phyloP scores from a whole-genome alignment of 2,113 vertebrate species.

The Mellivora capensis region DNA sequence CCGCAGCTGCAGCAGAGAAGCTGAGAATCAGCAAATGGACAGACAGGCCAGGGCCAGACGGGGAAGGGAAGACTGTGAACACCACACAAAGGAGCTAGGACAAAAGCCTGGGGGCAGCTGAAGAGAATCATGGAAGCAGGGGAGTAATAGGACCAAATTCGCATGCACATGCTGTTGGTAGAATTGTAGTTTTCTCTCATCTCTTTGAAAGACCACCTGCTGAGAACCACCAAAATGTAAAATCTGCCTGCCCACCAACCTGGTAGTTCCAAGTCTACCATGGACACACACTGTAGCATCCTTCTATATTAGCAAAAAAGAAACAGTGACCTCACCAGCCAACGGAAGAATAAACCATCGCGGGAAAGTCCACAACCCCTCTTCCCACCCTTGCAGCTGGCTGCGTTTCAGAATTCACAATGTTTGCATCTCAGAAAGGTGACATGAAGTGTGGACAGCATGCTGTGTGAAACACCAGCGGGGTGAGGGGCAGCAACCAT shows the following conservation, averaged over 20 bases:
- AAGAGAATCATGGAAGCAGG: neutral
- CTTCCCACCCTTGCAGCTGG: neutral
- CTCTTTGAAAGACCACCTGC: neutral
- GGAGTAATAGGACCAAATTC: neutral
- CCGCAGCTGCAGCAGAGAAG: neutral
- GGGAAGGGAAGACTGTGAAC: neutral
- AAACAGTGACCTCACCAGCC: neutral
- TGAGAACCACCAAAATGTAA: neutral
- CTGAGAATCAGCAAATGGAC: neutral
- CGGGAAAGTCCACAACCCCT: neutral
- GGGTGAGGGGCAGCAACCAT: neutral
- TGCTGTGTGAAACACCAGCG: neutral
- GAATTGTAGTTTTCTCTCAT: neutral
- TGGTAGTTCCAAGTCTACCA: neutral
- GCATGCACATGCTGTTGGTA: fast-evolving
- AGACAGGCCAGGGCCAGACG: neutral
- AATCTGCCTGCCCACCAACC: neutral
- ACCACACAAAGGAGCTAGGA: neutral
- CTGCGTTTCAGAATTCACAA: neutral
- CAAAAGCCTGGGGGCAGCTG: neutral
- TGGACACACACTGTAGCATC: neutral
- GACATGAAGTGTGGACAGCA: neutral
- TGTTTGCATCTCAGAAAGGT: neutral
- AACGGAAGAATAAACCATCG: neutral
- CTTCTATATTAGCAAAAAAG: neutral